Percentiles rank a stretch among this genome's conserved stretches.
These are phyloP conservation scores for Hesperia comma DNA, from an alignment of 2,888 invertebrate genomes.

Conservation along the genomic window DNA sequence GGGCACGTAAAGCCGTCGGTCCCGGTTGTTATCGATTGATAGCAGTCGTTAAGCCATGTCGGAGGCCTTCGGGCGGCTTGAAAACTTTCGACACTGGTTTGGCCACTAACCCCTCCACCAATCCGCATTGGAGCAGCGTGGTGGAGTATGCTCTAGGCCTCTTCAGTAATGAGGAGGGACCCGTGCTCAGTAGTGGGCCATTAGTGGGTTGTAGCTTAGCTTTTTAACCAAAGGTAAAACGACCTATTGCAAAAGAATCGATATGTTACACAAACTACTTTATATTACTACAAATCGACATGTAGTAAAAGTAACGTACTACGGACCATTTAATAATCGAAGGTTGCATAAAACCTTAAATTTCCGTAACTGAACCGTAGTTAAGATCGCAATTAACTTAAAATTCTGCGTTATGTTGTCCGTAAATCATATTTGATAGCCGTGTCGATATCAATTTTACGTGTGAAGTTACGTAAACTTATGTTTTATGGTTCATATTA, in stretches of 20 bases:
- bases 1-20: too few species aligned
- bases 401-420: slow-evolving; percentile 1
- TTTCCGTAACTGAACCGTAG: slow-evolving; percentile 12
- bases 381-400: slow-evolving; percentile 6
- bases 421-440: slow-evolving; percentile 20
- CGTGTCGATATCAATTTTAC: slow-evolving; percentile 16
- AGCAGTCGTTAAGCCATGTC: too few species aligned
- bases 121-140: too few species aligned
- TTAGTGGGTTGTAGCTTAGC: too few species aligned
- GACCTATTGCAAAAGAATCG: background rate
- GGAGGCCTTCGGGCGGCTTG: too few species aligned
- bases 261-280: background rate
- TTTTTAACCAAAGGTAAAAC: too few species aligned
- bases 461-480: slow-evolving; percentile 14
- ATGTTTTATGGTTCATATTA: background rate
- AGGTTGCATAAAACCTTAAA: background rate
- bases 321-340: background rate
- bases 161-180: too few species aligned
- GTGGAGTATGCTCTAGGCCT: too few species aligned
- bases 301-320: background rate
- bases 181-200: too few species aligned
- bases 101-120: too few species aligned
- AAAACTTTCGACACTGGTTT: too few species aligned
- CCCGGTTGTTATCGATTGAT: too few species aligned
- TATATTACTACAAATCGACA: background rate